Percentiles rank a stretch among this genome's conserved stretches.
phyloP scores from a whole-genome alignment of 92 coral and sea anemone species.

The Meandrina meandrites region DNA sequence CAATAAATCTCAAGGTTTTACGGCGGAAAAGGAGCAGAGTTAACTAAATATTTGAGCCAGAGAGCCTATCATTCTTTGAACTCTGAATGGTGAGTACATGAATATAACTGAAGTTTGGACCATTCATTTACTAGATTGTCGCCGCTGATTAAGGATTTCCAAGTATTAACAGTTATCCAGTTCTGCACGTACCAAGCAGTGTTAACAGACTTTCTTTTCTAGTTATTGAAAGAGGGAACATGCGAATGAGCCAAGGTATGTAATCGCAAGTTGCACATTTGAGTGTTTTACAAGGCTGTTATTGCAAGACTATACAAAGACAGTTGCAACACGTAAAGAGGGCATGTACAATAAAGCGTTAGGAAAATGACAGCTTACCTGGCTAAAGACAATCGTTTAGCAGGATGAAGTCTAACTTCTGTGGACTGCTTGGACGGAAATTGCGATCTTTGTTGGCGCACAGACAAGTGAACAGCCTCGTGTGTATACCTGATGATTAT shows the following conservation, averaged over 20 bases:
- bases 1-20: neutral
- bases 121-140: neutral
- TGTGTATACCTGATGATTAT: constrained; percentile 5
- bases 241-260: no score
- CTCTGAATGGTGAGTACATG: neutral
- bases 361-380: constrained; percentile 16
- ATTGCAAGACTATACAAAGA: neutral
- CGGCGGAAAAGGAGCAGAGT: neutral
- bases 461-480: constrained; percentile 10
- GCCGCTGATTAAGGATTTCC: neutral
- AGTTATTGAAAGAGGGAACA: neutral
- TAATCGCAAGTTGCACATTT: neutral
- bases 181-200: neutral
- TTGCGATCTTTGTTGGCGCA: neutral
- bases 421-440: neutral
- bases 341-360: neutral
- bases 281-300: neutral
- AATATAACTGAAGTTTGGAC: neutral
- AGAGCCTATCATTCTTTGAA: neutral
- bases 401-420: neutral
- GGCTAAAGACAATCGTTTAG: neutral
- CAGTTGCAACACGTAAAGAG: neutral
- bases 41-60: neutral
- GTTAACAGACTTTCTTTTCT: neutral
- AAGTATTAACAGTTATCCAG: neutral